A percentile compares a stretch with the other conserved stretches of the same genome.
Evolutionary conservation across 2,113 vertebrate genomes (phyloP).

Genomic region (Callipepla squamata): DNA sequence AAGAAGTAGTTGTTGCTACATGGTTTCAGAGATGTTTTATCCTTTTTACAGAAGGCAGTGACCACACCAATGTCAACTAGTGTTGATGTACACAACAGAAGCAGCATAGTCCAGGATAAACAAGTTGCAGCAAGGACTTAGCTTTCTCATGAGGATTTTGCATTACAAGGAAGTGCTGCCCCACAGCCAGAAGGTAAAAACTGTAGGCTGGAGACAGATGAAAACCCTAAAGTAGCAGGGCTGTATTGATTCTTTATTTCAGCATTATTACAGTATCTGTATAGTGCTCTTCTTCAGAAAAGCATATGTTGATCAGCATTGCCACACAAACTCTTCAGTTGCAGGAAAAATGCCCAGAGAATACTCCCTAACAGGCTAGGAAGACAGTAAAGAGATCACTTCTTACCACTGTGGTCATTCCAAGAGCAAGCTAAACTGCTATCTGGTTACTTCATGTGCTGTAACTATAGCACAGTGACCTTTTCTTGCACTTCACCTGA

Average conservation of each 20-base stretch:
- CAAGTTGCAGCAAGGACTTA: background rate
- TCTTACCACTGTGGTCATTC: background rate
- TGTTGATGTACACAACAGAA: background rate
- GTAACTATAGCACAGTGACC: constrained; percentile 53
- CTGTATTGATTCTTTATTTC: background rate
- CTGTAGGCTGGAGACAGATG: background rate
- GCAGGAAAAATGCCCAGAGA: background rate
- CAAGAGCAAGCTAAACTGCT: background rate
- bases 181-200: background rate
- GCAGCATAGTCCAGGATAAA: background rate
- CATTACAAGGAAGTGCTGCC: background rate
- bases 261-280: background rate
- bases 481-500: constrained; percentile 8
- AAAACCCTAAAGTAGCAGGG: background rate
- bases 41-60: background rate
- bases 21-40: background rate
- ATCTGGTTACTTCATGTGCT: constrained; percentile 50
- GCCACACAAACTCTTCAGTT: background rate
- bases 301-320: background rate
- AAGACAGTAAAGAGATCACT: background rate
- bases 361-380: background rate
- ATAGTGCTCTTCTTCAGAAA: background rate
- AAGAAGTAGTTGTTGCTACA: constrained; percentile 24
- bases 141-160: background rate
- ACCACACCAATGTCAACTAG: background rate